Evolutionary conservation across 35 echinoderm and acorn worm genomes (phyloP).

Genomic region (Apostichopus californicus): DNA sequence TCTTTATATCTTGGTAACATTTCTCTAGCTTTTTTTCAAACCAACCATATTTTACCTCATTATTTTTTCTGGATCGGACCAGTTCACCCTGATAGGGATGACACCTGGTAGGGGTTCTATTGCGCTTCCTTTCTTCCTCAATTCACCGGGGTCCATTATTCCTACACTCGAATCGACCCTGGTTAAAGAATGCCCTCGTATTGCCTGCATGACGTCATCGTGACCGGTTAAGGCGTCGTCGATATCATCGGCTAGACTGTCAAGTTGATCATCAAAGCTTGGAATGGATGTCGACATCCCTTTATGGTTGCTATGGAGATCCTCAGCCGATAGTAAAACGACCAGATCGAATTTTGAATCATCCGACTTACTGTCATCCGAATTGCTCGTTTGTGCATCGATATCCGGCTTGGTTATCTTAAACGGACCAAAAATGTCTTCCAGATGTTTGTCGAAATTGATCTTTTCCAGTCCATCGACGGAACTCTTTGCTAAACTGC

Average conservation of each 20-base stretch:
- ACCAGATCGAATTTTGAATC: conserved; percentile 2
- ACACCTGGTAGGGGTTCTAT: conserved; percentile 22
- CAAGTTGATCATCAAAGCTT: background rate
- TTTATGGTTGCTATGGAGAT: background rate
- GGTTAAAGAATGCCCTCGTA: conserved; percentile 11
- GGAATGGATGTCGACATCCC: background rate
- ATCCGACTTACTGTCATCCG: background rate
- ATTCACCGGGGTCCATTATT: background rate
- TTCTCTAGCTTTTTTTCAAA: too few species aligned
- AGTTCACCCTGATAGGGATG: conserved; percentile 44
- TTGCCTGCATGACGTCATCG: conserved; percentile 35
- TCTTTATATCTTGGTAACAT: too few species aligned
- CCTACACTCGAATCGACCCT: background rate
- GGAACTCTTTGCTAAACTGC: background rate
- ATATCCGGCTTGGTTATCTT: too few species aligned
- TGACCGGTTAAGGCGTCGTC: conserved; percentile 22
- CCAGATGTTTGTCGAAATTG: background rate
- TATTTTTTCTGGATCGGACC: conserved; percentile 10
- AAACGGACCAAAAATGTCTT: background rate
- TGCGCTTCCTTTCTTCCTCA: conserved; percentile 26
- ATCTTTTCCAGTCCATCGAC: background rate
- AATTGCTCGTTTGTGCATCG: too few species aligned
- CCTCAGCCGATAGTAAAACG: background rate
- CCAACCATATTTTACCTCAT: background rate
- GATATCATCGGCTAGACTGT: conserved; percentile 1